phyloP scores from a whole-genome alignment of 2,113 vertebrate species.

The Plectropomus leopardus region DNA sequence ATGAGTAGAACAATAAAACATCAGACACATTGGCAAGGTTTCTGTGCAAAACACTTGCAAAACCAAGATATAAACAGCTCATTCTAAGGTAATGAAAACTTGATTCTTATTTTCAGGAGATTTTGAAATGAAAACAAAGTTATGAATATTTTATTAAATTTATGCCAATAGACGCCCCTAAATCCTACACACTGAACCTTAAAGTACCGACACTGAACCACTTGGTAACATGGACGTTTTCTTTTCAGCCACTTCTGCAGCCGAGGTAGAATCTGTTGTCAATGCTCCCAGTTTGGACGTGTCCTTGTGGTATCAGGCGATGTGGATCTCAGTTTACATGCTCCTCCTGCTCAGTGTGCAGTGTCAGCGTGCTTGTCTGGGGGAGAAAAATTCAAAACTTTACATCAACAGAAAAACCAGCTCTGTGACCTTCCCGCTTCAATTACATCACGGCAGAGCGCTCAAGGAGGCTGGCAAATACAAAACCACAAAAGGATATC shows the following conservation, averaged over 20 bases:
- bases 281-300: conserved; percentile 44
- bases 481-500: conserved; percentile 63
- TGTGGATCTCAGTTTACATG: conserved; percentile 77
- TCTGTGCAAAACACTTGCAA: too few relatives aligned
- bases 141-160: too few relatives aligned
- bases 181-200: too few relatives aligned
- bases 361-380: conserved; percentile 74
- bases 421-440: conserved; percentile 74
- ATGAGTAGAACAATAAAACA: too few relatives aligned
- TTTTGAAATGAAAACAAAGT: too few relatives aligned
- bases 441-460: conserved; percentile 60
- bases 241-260: neutral
- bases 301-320: conserved; percentile 75
- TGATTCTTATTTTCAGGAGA: too few relatives aligned
- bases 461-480: conserved; percentile 46
- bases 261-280: conserved; percentile 19
- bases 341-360: conserved; percentile 65
- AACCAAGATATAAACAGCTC: too few relatives aligned
- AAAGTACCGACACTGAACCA: neutral
- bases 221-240: neutral
- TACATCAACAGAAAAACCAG: conserved; percentile 59
- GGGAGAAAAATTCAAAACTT: conserved; percentile 72
- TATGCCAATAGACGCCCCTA: too few relatives aligned
- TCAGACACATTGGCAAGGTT: too few relatives aligned
- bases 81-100: too few relatives aligned